A percentile compares a stretch with the other conserved stretches of the same genome.
Evolutionary conservation across 1,140 invertebrate genomes (phyloP).

Genomic region (Brachionus manjavacas): DNA sequence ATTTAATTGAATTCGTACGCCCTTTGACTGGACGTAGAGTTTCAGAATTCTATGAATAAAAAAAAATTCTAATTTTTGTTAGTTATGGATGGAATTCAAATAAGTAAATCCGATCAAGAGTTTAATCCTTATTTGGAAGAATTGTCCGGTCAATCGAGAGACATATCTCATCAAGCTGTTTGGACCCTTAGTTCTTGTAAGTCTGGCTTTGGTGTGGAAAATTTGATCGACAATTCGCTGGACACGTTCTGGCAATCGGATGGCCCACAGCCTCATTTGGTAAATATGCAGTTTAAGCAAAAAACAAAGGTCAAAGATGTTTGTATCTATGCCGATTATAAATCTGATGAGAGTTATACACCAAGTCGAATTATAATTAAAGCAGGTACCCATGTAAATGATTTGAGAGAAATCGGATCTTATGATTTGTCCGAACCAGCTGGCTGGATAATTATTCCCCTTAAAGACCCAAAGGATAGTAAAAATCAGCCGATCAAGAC

Average conservation of each 20-base stretch:
- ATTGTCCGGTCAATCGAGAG: constrained; percentile 26
- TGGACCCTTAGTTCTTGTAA: constrained; percentile 98
- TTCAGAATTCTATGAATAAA: neutral
- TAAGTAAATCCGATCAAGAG: constrained; percentile 31
- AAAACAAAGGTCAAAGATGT: constrained; percentile 92
- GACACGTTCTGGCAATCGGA: constrained; percentile 99
- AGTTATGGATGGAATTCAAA: constrained; percentile 14
- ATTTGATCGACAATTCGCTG: constrained; percentile 83
- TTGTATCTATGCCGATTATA: constrained; percentile 94
- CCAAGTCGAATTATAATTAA: constrained; percentile 81
- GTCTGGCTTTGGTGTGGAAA: constrained; percentile 96
- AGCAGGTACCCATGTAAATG: constrained; percentile 92
- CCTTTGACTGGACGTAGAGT: neutral
- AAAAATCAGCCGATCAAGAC: constrained; percentile 42
- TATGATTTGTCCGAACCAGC: constrained; percentile 86
- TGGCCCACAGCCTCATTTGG: constrained; percentile 90
- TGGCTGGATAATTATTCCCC: constrained; percentile 88
- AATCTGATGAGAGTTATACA: constrained; percentile 96
- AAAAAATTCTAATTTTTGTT: neutral
- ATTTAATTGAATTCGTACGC: neutral
- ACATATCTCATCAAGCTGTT: constrained; percentile 70
- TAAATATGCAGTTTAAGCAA: constrained; percentile 92
- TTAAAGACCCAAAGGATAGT: constrained; percentile 51
- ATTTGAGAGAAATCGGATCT: constrained; percentile 92
- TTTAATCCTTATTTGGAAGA: constrained; percentile 32